Evolutionary conservation across 2,888 invertebrate genomes (phyloP).

Genomic region (Gibbula magus): DNA sequence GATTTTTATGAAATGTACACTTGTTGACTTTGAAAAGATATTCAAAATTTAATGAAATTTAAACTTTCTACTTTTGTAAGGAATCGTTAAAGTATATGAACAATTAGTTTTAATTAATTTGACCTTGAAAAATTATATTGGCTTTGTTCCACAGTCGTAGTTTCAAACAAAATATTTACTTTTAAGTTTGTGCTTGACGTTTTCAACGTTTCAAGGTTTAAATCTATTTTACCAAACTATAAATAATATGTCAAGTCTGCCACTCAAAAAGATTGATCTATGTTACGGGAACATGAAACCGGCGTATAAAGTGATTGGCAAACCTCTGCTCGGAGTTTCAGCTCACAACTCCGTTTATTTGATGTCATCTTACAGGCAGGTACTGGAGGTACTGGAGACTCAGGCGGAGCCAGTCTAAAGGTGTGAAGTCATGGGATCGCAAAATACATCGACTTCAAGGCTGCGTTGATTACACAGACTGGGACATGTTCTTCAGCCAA

Average conservation of each 20-base stretch:
- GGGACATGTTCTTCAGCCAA: not conserved
- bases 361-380: not conserved
- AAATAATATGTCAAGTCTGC: not conserved
- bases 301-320: not conserved
- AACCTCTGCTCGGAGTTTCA: not conserved
- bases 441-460: not conserved
- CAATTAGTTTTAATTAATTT: too few relatives aligned
- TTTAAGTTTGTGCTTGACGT: not conserved
- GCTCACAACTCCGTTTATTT: not conserved
- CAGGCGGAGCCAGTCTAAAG: not conserved
- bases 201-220: not conserved
- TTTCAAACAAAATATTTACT: too few relatives aligned
- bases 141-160: too few relatives aligned
- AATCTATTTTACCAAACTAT: not conserved
- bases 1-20: too few relatives aligned
- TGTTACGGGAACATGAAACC: not conserved
- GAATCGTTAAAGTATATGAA: too few relatives aligned
- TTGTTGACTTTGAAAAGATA: too few relatives aligned
- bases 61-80: too few relatives aligned
- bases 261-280: not conserved
- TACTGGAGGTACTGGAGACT: not conserved
- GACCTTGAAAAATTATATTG: too few relatives aligned
- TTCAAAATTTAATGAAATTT: too few relatives aligned
- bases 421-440: not conserved
- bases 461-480: not conserved